Evolutionary conservation across 2,113 vertebrate genomes (phyloP), one percentile per base, ranked within the genome.

Genomic region (Diglossa brunneiventris): DNA sequence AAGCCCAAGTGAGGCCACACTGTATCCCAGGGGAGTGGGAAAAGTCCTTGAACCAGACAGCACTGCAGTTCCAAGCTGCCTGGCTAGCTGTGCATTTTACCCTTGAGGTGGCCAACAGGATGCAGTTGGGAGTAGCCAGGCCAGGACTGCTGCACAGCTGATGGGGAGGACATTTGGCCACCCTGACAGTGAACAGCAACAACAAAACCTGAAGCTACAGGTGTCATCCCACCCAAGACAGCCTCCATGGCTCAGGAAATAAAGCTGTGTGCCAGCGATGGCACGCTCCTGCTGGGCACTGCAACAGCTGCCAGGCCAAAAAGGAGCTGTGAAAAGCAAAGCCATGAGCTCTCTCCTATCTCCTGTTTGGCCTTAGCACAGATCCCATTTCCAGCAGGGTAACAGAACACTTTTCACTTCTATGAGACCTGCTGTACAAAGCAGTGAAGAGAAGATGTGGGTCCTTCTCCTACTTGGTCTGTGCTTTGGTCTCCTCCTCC

Each of bases 261-360:
- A 44, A 75, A 73, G 42, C 23, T 47, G 15, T 10, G 30, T 80
- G 27, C 13, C 5, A 7, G 13, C 31, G 49, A 55, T 17, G 31
- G 70, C 49, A 73, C 0, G 0, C 3, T 42, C 21, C 63, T 50
- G 53, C 52, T 10, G 7, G 15, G 41, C 28, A 50, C 9, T 0
- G 3, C 44, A 46, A 47, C 49, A 55, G 41, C 70, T 73, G 46
- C 1, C 8, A n/a, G 0, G 0, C 46, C 35, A 35, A 58, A 44
- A 30, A 50, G 27, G 33, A 82, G 58, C 12, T 0, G 3, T 31
- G 46, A 79, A 77, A 88, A 61, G 41, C 26, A 78, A 74, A 22
- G 21, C 56, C 30, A 28, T 6, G 56, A 81, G 24, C 59, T 50
- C 50, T 61, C 19, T 69, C 46, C 85, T 30, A 33, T 42, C 35